Evolutionary conservation across 2,113 vertebrate genomes (phyloP).

Genomic region (Dicrurus megarhynchus): DNA sequence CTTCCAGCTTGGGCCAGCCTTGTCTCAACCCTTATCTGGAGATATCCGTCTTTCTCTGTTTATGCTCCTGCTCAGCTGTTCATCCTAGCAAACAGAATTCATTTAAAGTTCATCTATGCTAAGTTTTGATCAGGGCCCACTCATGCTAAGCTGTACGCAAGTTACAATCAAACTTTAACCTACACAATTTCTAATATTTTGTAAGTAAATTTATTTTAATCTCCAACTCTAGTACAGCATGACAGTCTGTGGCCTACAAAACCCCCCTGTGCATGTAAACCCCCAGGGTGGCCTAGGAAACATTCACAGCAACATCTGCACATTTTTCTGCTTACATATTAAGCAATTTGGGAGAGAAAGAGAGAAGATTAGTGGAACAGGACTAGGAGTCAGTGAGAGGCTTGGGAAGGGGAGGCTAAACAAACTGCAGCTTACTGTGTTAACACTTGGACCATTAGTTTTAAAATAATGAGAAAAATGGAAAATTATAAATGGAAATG

Average conservation of each 20-base stretch:
- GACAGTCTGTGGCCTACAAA: not conserved
- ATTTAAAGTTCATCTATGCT: not conserved
- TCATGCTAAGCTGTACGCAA: not conserved
- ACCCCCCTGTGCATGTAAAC: not conserved
- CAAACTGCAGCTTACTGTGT: not conserved
- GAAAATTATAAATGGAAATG: not conserved
- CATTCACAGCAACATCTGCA: not conserved
- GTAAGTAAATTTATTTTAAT: not conserved
- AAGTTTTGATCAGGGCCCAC: not conserved
- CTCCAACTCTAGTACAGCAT: not conserved
- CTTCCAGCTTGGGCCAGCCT: not conserved
- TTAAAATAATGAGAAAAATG: not conserved
- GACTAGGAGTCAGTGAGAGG: rapidly evolving
- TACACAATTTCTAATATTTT: not conserved
- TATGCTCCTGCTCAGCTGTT: not conserved
- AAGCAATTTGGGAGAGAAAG: not conserved
- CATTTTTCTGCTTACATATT: not conserved
- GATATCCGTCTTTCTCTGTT: not conserved
- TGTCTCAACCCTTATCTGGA: not conserved
- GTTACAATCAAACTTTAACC: not conserved
- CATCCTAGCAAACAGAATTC: not conserved
- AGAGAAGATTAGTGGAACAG: not conserved
- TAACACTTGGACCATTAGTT: not conserved
- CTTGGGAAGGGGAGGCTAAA: not conserved
- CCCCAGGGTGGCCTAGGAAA: not conserved